A percentile compares a stretch with the other conserved stretches of the same genome.
Conservation (phyloP, 2,888 invertebrate genomes). For the Acleris sparsana region DNA sequence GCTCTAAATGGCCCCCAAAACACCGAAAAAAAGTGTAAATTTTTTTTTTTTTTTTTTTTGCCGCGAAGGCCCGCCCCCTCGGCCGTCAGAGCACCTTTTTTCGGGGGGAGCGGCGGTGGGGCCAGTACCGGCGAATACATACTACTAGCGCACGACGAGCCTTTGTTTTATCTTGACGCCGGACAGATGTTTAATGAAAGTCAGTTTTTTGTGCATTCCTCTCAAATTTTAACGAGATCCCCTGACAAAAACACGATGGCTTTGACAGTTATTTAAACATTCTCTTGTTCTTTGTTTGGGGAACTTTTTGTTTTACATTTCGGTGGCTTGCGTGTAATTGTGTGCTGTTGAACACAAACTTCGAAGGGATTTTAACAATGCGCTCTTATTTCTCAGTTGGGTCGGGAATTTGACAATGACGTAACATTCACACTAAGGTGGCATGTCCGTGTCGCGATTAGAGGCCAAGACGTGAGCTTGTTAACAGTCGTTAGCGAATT, state of each 20-base stretch:
- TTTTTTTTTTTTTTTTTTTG: too few relatives aligned
- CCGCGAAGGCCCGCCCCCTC: too few relatives aligned
- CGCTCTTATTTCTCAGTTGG: constrained; percentile 40
- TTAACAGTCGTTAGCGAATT: constrained; percentile 60
- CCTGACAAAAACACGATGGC: constrained; percentile 62
- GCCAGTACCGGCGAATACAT: too few relatives aligned
- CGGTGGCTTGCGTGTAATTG: constrained; percentile 51
- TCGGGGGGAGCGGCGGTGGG: too few relatives aligned
- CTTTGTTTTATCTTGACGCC: constrained; percentile 65
- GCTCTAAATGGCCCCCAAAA: too few relatives aligned
- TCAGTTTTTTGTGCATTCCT: constrained; percentile 68
- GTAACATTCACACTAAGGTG: constrained; percentile 47
- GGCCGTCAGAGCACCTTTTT: too few relatives aligned
- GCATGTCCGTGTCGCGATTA: constrained; percentile 47
- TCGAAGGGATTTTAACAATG: constrained; percentile 11
- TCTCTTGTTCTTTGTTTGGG: constrained; percentile 53
- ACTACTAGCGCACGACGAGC: constrained; percentile 58
- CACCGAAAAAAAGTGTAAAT: too few relatives aligned
- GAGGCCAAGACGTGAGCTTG: constrained; percentile 45
- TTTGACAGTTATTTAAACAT: constrained; percentile 72
- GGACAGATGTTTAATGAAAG: constrained; percentile 68
- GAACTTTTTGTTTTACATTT: constrained; percentile 52
- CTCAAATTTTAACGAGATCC: constrained; percentile 68
- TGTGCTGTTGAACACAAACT: constrained; percentile 19
- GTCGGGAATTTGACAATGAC: constrained; percentile 43